Percentiles rank a stretch among this genome's conserved stretches.
Conservation (phyloP, 2,113 vertebrate species). For the Campylomormyrus numenius region DNA sequence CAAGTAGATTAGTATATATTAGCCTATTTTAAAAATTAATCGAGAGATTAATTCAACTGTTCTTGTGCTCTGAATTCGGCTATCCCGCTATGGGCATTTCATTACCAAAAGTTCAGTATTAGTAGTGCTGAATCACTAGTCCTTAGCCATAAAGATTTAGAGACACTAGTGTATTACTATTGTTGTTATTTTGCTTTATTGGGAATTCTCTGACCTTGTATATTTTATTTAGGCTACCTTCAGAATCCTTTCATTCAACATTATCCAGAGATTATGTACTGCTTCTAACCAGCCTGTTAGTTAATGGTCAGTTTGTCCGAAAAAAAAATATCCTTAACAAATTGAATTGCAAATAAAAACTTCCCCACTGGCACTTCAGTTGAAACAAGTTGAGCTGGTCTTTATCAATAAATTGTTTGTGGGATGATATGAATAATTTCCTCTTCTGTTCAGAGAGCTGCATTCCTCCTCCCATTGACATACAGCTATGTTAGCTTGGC, state of each 20-base stretch:
- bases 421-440: neutral
- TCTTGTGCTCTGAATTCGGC: neutral
- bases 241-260: neutral
- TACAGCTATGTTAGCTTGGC: neutral
- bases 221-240: neutral
- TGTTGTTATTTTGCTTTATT: neutral
- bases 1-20: neutral
- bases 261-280: neutral
- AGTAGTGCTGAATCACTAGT: neutral
- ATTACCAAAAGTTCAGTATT: neutral
- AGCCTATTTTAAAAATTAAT: neutral
- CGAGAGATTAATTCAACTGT: neutral
- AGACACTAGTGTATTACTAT: neutral
- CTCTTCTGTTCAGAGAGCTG: neutral
- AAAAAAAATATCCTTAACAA: neutral
- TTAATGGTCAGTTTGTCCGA: neutral
- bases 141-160: neutral
- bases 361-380: neutral
- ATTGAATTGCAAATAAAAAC: neutral
- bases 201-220: neutral
- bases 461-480: neutral
- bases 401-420: neutral
- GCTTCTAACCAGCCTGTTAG: neutral
- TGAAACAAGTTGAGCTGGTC: neutral
- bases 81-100: neutral